Evolutionary conservation across 2,888 invertebrate genomes (phyloP), one percentile per base, ranked within the genome.

Genomic region (Didymodactylos carnosus): DNA sequence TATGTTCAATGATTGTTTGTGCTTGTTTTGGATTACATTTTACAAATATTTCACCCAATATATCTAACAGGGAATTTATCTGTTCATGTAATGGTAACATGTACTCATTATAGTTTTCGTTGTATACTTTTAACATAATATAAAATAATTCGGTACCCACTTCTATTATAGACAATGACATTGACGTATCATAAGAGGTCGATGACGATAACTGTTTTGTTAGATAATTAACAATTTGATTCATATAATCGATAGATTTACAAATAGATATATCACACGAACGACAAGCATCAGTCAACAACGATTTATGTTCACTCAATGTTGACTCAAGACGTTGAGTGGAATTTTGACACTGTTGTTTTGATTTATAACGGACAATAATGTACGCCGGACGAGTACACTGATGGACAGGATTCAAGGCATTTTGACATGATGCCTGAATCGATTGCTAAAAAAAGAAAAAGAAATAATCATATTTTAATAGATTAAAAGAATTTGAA

Each of bases 351-450:
- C 62, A 62, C 35, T 62, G 62, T 35, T 62, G 62, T 62, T 62
- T 62, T 19, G 62, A 62, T 62, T 62, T 62, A n/a, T 62, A 62
- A 29, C 62, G 62, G 35, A 62, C 62, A 35, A 62, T 62, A 19
- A 62, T 62, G 11, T 62, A 62, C n/a, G 74, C 74, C 14, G 74
- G 74, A 25, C 74, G 71, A 16, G 71, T 70, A 46, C 74, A 74
- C 39, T 74, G 74, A 71, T 74, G 74, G 53, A 74, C 71, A 29
- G 74, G 74, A 74, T 74, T 74, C 11, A 74, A 27, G 8, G 71
- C 40, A 74, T 71, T 74, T 13, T 71, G 46, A 39, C 74, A 74
- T 10, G 46, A 25, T 19, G 71, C 74, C 43, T 74, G 74, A 5
- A 74, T 46, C 2, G 71, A 74, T 40, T 62, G 62, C 62, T 62